These are phyloP conservation scores for Propithecus perrieri DNA, from an alignment of 2,797 vertebrate species.

Conservation along the genomic window DNA sequence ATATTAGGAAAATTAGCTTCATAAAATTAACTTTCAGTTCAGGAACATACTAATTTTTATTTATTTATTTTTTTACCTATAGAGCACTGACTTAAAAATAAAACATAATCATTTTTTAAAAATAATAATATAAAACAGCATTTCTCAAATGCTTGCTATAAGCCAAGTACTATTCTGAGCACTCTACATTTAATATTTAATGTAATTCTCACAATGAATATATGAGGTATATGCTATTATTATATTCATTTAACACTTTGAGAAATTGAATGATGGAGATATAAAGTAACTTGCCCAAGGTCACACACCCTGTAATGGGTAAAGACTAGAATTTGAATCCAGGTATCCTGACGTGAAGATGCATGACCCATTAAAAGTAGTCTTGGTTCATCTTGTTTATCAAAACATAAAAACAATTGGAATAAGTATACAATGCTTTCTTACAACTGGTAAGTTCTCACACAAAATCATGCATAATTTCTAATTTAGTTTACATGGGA, in stretches of 20 bases:
- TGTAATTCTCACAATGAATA: background rate
- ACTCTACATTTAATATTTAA: background rate
- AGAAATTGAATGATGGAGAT: background rate
- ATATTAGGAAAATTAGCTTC: background rate
- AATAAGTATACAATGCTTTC: background rate
- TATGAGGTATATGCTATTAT: background rate
- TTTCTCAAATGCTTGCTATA: background rate
- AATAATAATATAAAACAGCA: background rate
- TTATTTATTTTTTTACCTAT: background rate
- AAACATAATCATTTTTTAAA: background rate
- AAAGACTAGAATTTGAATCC: background rate
- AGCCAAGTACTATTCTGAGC: background rate
- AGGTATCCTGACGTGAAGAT: background rate
- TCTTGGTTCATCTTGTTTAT: background rate
- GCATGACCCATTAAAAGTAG: background rate
- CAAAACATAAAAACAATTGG: background rate
- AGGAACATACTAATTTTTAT: background rate
- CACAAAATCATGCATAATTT: background rate
- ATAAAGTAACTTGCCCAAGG: background rate
- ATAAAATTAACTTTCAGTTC: slow-evolving; percentile 3
- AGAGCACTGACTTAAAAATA: background rate
- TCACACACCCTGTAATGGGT: background rate
- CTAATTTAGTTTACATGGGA: background rate
- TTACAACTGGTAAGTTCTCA: background rate
- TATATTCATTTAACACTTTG: background rate